Conservation (phyloP, 2,888 invertebrate genomes). For the Agriopis marginaria region DNA sequence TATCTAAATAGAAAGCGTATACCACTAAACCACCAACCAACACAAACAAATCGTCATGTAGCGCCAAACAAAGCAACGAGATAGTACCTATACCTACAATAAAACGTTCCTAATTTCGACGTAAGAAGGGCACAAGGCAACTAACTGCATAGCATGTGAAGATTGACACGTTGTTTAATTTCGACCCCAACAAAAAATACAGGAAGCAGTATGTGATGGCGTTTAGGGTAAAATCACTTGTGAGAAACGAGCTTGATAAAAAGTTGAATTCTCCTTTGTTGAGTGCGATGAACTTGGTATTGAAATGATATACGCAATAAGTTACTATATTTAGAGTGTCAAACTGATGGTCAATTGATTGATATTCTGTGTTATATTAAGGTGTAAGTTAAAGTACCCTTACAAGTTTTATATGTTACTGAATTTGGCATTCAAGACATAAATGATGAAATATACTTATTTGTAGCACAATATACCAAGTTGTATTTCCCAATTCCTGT, state of each 20-base stretch:
- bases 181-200: slow-evolving; percentile 31
- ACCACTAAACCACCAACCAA: too few species aligned
- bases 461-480: too few species aligned
- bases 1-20: too few species aligned
- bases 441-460: too few species aligned
- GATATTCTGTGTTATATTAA: too few species aligned
- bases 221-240: slow-evolving; percentile 17
- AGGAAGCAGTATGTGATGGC: slow-evolving; percentile 26
- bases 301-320: too few species aligned
- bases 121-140: not conserved
- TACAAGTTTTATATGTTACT: not conserved
- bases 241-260: slow-evolving; percentile 11
- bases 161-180: slow-evolving; percentile 65
- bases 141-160: slow-evolving; percentile 43
- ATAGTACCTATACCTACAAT: not conserved
- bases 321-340: too few species aligned
- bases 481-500: not conserved
- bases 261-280: not conserved
- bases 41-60: too few species aligned
- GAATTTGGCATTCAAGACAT: not conserved
- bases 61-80: too few species aligned
- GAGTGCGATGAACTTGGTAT: too few species aligned
- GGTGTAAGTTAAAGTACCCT: too few species aligned
- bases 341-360: too few species aligned
- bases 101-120: not conserved